Conservation (phyloP, 1,140 invertebrate species). For the Bombus ignitus region DNA sequence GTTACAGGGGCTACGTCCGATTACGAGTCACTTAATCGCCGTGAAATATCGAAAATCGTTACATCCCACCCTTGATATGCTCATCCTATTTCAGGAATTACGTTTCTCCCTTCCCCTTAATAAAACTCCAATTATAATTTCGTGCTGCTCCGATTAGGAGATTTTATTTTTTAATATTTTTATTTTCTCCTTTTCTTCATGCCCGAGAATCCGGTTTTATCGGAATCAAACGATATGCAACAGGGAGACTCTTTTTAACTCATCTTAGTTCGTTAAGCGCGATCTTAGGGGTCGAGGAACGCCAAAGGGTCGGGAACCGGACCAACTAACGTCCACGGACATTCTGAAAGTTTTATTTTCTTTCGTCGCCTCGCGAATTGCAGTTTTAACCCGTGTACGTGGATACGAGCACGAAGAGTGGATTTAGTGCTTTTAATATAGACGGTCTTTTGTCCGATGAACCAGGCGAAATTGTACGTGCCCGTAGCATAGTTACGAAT, state of each 20-base stretch:
- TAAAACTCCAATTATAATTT: not conserved
- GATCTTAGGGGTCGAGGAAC: not conserved
- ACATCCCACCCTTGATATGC: not conserved
- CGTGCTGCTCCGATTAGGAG: too few relatives aligned
- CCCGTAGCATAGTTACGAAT: not conserved
- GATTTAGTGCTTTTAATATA: not conserved
- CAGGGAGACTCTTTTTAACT: too few relatives aligned
- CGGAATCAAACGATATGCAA: not conserved
- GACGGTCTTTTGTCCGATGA: not conserved
- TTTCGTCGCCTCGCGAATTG: not conserved
- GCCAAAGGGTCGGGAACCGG: not conserved
- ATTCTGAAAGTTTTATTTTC: not conserved
- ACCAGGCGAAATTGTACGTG: not conserved
- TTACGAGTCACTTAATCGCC: constrained; percentile 39
- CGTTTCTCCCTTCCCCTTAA: not conserved
- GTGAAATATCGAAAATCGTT: constrained; percentile 48
- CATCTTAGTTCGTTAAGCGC: not conserved
- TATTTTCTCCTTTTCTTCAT: not conserved
- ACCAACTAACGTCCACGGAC: not conserved
- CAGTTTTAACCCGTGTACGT: not conserved
- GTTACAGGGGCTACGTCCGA: constrained; percentile 32
- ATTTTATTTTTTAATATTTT: not conserved
- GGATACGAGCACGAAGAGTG: not conserved
- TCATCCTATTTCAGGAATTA: constrained; percentile 23
- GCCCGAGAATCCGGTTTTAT: not conserved